Percentiles rank a stretch among this genome's conserved stretches.
phyloP scores from a whole-genome alignment of 1,140 invertebrate species.

The Charaxes varanes region DNA sequence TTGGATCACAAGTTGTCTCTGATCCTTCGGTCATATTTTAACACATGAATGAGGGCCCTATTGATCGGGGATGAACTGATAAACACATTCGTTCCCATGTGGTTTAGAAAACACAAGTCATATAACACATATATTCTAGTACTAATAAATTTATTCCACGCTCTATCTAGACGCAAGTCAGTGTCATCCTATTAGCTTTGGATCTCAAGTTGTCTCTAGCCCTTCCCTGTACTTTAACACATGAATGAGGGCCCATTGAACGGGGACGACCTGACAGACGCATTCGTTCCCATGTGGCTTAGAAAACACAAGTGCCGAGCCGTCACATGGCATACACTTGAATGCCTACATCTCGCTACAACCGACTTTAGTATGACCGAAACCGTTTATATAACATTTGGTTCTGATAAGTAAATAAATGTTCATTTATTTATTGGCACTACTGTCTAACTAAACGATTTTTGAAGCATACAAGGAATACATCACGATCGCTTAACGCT shows the following conservation, averaged over 20 bases:
- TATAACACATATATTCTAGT: conserved; percentile 19
- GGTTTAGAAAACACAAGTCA: conserved; percentile 37
- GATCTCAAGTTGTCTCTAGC: conserved; percentile 37
- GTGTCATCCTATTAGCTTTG: conserved; percentile 40
- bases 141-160: conserved; percentile 27
- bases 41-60: conserved; percentile 50
- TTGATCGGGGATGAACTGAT: conserved; percentile 34
- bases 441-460: too few relatives aligned
- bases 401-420: too few relatives aligned
- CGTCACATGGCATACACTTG: conserved; percentile 42
- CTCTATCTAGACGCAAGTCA: conserved; percentile 34
- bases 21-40: conserved; percentile 27
- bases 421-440: too few relatives aligned
- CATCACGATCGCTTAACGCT: too few relatives aligned
- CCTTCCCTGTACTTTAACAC: conserved; percentile 33
- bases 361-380: conserved; percentile 23
- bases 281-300: conserved; percentile 43
- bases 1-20: conserved; percentile 40
- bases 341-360: conserved; percentile 40
- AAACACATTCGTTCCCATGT: conserved; percentile 49
- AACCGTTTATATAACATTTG: conserved; percentile 19
- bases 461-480: too few relatives aligned
- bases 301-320: conserved; percentile 35
- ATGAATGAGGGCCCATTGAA: conserved; percentile 48
- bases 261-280: conserved; percentile 40